Percentiles rank a stretch among this genome's conserved stretches.
Conservation (phyloP, 2,113 vertebrate genomes). For the Neomonachus schauinslandi region DNA sequence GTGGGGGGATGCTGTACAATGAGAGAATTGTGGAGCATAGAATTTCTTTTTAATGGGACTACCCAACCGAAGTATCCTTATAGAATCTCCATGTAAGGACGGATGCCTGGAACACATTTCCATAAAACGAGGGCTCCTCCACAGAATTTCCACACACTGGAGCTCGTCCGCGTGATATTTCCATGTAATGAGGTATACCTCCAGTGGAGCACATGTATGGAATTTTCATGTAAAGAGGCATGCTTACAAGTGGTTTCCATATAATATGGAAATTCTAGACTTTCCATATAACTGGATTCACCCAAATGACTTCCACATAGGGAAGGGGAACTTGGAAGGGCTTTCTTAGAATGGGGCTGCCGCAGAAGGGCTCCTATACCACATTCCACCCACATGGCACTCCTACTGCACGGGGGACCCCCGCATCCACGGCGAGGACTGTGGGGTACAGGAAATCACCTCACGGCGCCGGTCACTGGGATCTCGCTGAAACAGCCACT, state of each 20-base stretch:
- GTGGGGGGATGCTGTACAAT: neutral
- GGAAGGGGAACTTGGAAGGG: neutral
- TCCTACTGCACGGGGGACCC: neutral
- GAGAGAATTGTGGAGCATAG: constrained; percentile 1
- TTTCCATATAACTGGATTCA: neutral
- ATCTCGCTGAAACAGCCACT: constrained; percentile 98
- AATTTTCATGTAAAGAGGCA: neutral
- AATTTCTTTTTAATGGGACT: constrained; percentile 44
- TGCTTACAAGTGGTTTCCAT: neutral
- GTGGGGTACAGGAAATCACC: constrained; percentile 85
- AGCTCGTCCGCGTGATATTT: neutral
- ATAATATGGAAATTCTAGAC: neutral
- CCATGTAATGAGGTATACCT: neutral
- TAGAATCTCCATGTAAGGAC: neutral
- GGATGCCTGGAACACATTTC: neutral
- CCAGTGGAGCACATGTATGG: neutral
- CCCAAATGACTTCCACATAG: neutral
- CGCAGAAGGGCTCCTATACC: neutral
- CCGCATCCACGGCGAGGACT: accelerated
- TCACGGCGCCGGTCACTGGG: constrained; percentile 97
- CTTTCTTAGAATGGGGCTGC: neutral
- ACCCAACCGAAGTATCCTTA: neutral
- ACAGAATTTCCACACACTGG: neutral
- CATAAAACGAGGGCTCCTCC: neutral
- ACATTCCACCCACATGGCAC: neutral